Evolutionary conservation across 2,113 vertebrate genomes (phyloP).

Genomic region (Solea solea): DNA sequence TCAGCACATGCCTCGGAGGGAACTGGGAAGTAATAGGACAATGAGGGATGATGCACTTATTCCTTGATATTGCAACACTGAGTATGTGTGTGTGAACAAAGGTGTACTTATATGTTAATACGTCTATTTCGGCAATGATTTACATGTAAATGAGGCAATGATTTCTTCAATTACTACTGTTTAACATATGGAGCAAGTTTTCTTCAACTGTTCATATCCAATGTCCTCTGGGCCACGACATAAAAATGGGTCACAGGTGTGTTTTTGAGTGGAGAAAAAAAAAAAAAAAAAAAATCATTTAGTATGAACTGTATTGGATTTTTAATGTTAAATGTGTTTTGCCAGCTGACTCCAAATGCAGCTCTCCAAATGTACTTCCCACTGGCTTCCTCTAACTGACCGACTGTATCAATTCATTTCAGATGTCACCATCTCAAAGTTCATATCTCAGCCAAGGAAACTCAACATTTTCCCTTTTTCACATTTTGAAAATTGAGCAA

Average conservation of each 20-base stretch:
- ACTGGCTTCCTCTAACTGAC: neutral
- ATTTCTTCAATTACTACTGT: conserved; percentile 44
- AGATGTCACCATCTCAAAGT: neutral
- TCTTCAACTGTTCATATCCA: conserved; percentile 5
- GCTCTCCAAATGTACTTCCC: neutral
- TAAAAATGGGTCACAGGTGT: conserved; percentile 31
- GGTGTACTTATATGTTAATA: conserved; percentile 58
- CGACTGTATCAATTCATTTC: neutral
- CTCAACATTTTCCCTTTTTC: too few species aligned
- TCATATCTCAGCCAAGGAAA: neutral
- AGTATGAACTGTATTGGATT: neutral
- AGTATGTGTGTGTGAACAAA: conserved; percentile 13
- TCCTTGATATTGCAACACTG: conserved; percentile 69
- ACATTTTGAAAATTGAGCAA: too few species aligned
- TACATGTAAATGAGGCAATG: conserved; percentile 60
- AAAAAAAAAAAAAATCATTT: neutral
- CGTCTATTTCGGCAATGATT: conserved; percentile 50
- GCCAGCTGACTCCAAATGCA: neutral
- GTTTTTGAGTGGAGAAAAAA: conserved; percentile 1
- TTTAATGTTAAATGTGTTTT: too few species aligned
- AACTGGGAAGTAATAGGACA: conserved; percentile 70
- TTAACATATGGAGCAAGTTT: conserved; percentile 34
- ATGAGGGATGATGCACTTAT: conserved; percentile 72
- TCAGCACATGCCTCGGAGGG: conserved; percentile 74
- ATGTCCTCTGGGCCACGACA: conserved; percentile 9